Evolutionary conservation across 2,888 invertebrate genomes (phyloP).

Genomic region (Agrochola lota): DNA sequence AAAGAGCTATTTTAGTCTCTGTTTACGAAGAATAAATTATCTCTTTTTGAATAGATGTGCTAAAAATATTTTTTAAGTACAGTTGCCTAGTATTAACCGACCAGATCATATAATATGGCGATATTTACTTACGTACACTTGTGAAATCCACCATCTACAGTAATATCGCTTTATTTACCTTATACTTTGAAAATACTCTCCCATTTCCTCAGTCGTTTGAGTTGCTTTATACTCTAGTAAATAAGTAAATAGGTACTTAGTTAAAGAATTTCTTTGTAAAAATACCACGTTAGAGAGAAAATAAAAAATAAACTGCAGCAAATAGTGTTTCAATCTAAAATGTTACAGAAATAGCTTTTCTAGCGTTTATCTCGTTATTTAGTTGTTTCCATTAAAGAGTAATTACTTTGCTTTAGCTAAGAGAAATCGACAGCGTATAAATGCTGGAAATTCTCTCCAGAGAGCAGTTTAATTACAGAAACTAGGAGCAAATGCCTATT

Average conservation of each 20-base stretch:
- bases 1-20: too few species aligned
- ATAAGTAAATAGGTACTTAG: background rate
- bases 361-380: constrained; percentile 36
- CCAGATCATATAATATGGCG: too few species aligned
- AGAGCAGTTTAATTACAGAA: constrained; percentile 25
- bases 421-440: constrained; percentile 31
- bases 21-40: too few species aligned
- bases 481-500: constrained; percentile 10
- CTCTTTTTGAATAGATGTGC: too few species aligned
- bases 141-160: too few species aligned
- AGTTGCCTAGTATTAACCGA: too few species aligned
- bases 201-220: background rate
- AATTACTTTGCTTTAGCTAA: constrained; percentile 43
- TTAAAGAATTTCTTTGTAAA: constrained; percentile 1
- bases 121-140: too few species aligned
- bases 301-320: constrained; percentile 14
- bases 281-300: constrained; percentile 5
- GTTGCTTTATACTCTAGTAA: background rate
- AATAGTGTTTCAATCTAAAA: constrained; percentile 25
- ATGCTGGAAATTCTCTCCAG: constrained; percentile 15
- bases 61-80: too few species aligned
- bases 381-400: constrained; percentile 40
- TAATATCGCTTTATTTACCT: background rate
- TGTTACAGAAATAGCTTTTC: constrained; percentile 30
- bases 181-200: background rate